Evolutionary conservation across 2,888 invertebrate species (phyloP).

Genomic region (Hedychridium roseum): DNA sequence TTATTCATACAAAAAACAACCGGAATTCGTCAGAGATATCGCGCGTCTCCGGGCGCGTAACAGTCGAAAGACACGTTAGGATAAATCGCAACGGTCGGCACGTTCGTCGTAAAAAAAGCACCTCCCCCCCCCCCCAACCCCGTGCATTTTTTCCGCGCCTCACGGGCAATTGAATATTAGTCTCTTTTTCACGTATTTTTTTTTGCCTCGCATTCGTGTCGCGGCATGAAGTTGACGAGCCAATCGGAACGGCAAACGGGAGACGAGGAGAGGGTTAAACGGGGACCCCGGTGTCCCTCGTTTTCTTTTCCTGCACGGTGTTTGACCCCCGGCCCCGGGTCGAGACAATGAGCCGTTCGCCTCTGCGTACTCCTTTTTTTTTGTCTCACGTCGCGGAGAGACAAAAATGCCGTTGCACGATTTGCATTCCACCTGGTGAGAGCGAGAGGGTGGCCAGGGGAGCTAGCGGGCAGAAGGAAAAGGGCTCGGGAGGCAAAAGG

Average conservation of each 20-base stretch:
- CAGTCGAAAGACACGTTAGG: no score
- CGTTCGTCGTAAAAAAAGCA: no score
- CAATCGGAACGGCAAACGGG: constrained; percentile 16
- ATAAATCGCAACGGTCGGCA: no score
- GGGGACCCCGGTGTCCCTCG: no score
- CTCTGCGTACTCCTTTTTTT: constrained; percentile 27
- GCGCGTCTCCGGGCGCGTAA: no score
- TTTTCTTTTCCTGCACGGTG: constrained; percentile 16
- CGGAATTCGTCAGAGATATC: no score
- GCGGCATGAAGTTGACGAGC: constrained; percentile 46
- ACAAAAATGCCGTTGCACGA: constrained; percentile 53
- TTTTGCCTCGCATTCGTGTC: constrained; percentile 17
- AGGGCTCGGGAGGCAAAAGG: constrained; percentile 16
- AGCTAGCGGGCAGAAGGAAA: constrained; percentile 24
- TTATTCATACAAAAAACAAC: no score
- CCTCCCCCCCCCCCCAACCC: neutral
- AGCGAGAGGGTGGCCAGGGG: neutral
- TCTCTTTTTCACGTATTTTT: constrained; percentile 15
- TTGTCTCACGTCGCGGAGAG: constrained; percentile 42
- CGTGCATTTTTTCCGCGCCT: neutral
- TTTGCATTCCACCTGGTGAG: constrained; percentile 41
- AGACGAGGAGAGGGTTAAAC: neutral
- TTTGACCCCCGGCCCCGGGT: constrained; percentile 15
- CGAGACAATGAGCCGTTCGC: constrained; percentile 21
- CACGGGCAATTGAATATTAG: no score